These are phyloP conservation scores for Oreocharis arfaki DNA, from an alignment of 2,113 vertebrate genomes.

Conservation along the genomic window DNA sequence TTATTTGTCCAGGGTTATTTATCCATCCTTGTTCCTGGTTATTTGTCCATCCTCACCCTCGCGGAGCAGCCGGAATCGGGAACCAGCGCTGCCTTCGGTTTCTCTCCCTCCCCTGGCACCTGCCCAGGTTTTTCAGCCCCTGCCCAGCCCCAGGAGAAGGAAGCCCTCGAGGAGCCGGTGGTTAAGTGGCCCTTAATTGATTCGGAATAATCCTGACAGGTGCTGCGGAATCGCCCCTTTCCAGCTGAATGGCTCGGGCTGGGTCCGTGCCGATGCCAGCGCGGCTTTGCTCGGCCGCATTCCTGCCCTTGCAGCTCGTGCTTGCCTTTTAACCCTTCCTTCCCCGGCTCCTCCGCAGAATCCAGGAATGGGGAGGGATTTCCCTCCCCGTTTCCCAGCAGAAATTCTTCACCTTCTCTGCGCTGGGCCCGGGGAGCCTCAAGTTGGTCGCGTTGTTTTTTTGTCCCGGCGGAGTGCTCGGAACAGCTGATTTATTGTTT, in stretches of 20 bases:
- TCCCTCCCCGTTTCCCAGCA: not conserved
- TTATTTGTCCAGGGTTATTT: not conserved
- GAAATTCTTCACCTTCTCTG: not conserved
- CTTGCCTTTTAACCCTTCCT: constrained; percentile 15
- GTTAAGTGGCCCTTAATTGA: constrained; percentile 28
- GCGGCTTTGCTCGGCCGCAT: constrained; percentile 1
- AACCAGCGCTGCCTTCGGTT: not conserved
- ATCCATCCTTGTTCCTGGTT: not conserved
- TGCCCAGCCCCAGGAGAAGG: not conserved
- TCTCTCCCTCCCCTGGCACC: not conserved
- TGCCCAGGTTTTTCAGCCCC: not conserved
- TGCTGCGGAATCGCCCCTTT: constrained; percentile 3
- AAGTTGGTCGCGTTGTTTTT: not conserved
- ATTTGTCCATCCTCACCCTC: not conserved
- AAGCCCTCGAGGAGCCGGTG: constrained; percentile 15
- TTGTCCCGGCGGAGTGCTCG: not conserved
- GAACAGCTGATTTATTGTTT: not conserved
- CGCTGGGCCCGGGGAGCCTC: not conserved
- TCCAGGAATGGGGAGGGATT: accelerated
- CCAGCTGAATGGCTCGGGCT: not conserved
- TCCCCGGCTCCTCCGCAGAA: accelerated
- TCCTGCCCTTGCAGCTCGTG: constrained; percentile 1
- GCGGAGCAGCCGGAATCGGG: not conserved
- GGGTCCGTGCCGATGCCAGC: not conserved
- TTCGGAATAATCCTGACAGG: constrained; percentile 29